Percentiles rank a stretch among this genome's conserved stretches.
These are phyloP conservation scores for Caenorhabditis auriculariae DNA, from an alignment of 2,888 invertebrate species.

Conservation along the genomic window DNA sequence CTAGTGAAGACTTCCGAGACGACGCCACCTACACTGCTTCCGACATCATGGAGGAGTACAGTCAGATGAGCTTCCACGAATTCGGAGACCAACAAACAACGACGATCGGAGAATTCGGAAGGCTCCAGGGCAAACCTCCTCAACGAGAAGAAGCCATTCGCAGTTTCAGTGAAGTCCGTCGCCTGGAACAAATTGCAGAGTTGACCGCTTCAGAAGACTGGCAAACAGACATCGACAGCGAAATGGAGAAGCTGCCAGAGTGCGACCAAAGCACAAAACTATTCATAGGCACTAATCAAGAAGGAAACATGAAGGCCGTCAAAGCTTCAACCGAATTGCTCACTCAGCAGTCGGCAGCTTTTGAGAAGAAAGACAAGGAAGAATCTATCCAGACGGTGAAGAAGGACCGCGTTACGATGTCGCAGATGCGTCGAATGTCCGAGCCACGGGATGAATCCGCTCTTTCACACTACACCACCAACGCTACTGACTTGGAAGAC, in stretches of 20 bases:
- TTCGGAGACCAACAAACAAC: slow-evolving; percentile 28
- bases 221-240: slow-evolving; percentile 26
- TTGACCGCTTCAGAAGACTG: slow-evolving; percentile 18
- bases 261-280: slow-evolving; percentile 31
- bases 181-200: slow-evolving; percentile 11
- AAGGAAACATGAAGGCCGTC: slow-evolving; percentile 14
- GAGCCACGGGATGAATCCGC: slow-evolving; percentile 24
- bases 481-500: slow-evolving; percentile 27
- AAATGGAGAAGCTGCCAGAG: slow-evolving; percentile 27
- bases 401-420: slow-evolving; percentile 6
- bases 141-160: slow-evolving; percentile 21
- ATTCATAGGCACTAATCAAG: slow-evolving; percentile 8
- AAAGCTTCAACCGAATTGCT: slow-evolving; percentile 14
- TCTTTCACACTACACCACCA: slow-evolving; percentile 22
- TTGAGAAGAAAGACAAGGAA: slow-evolving; percentile 10
- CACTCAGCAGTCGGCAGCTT: slow-evolving; percentile 6
- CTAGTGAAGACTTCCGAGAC: slow-evolving; percentile 15
- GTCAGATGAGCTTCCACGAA: slow-evolving; percentile 25
- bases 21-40: slow-evolving; percentile 29
- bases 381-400: slow-evolving; percentile 17
- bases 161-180: slow-evolving; percentile 22
- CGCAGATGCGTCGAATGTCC: slow-evolving; percentile 6
- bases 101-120: slow-evolving; percentile 19
- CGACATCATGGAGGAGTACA: slow-evolving; percentile 23
- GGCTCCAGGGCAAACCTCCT: slow-evolving; percentile 12